Base-by-base conservation (phyloP, 2,113 vertebrate species). In the Chaetorhynchus papuensis region DNA sequence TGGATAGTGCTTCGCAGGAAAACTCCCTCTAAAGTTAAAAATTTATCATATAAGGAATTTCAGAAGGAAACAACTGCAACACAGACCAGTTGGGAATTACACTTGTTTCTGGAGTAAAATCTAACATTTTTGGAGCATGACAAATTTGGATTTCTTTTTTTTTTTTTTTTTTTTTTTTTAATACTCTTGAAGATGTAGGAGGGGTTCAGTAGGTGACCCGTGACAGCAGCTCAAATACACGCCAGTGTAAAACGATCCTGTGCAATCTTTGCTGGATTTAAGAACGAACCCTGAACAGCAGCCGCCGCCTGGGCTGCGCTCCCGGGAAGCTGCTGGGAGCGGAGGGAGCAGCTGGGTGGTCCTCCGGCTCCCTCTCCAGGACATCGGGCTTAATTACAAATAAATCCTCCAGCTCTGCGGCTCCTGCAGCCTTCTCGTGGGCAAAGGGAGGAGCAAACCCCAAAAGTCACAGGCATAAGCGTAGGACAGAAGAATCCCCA, bases 321-420 rank as follows among this genome's bases (percentile, higher is more conserved):
- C 41, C 23, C 21, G 24, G 64, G 33, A 18, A 9, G 31, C 8
- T 0, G 74, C 74, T 15, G 27, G 56, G 18, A n/a, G 8, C 2
- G 4, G 8, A 10, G 33, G 4, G 31, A 41, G 64, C 35, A 3
- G 52, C n/a, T 27, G 21, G 4, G 39, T 72, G 61, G 26, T 45
- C 9, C 83, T 96, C 17, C 27, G 76, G 93, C 94, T 93, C 96
- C 96, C 96, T 95, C 96, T 64, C 26, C 56, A 96, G 96, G 94
- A 60, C 64, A 18, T 39, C 6, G 10, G 0, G 2, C 28, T 45
- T 17, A 39, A 89, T 49, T 56, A 39, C 96, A 96, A 22, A 49
- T 2, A 60, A 64, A 81, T 3, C 60, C 56, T 35, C 22, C 79
- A 3, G 23, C 19, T 10, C 35, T 1, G 2, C 50, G 0, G 13